Conservation (phyloP, 2,797 vertebrate genomes). For the Phylloscopus collybita region DNA sequence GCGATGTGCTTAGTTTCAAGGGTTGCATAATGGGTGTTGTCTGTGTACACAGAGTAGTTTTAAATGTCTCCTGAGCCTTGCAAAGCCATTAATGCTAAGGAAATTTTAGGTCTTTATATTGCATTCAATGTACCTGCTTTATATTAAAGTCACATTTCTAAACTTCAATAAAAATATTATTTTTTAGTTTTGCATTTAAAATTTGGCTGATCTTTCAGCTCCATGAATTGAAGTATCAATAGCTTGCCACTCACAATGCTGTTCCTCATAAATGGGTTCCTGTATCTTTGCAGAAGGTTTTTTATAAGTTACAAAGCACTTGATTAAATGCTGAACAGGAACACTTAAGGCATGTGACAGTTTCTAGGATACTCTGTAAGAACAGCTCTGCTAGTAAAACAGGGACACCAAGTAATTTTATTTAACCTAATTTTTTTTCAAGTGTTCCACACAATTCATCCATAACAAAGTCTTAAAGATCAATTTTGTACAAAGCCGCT, state of each 20-base stretch:
- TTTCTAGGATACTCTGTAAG: conserved; percentile 57
- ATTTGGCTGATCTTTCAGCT: neutral
- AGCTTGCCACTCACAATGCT: neutral
- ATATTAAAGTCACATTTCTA: neutral
- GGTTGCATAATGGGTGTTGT: neutral
- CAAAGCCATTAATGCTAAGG: neutral
- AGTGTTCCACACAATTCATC: conserved; percentile 25
- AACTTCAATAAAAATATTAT: neutral
- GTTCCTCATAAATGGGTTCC: conserved; percentile 13
- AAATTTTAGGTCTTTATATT: neutral
- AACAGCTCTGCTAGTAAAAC: conserved; percentile 46
- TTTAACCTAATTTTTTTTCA: conserved; percentile 60
- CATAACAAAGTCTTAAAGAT: conserved; percentile 29
- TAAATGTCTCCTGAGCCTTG: neutral
- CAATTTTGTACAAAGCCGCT: neutral
- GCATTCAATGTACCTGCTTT: neutral
- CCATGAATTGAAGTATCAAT: neutral
- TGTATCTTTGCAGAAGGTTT: conserved; percentile 26
- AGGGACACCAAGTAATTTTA: conserved; percentile 62
- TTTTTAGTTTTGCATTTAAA: conserved; percentile 3
- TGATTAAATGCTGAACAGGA: conserved; percentile 58
- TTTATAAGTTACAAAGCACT: conserved; percentile 40
- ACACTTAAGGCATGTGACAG: conserved; percentile 38
- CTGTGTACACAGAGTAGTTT: neutral
- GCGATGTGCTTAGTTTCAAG: neutral